Percentiles rank a stretch among this genome's conserved stretches.
phyloP scores from a whole-genome alignment of 2,888 invertebrate species.

The Urechis unicinctus region DNA sequence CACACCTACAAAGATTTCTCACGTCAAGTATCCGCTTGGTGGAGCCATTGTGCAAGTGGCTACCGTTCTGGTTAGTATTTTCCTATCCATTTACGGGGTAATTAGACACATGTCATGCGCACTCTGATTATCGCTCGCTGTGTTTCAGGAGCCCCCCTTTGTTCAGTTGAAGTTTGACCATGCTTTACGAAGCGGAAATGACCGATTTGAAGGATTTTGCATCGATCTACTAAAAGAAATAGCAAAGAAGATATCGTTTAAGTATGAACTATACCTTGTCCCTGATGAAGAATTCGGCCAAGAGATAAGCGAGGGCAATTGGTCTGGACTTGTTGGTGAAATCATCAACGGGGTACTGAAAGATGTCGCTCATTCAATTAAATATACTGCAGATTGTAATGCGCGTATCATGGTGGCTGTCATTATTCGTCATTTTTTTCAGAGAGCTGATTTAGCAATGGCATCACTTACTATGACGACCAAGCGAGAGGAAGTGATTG shows the following conservation, averaged over 20 bases:
- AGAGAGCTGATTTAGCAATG: constrained; percentile 47
- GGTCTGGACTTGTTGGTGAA: constrained; percentile 49
- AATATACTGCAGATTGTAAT: not conserved
- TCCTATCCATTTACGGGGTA: no score
- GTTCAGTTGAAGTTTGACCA: constrained; percentile 34
- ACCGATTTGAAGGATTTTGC: constrained; percentile 41
- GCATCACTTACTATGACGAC: constrained; percentile 44
- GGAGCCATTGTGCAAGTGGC: constrained; percentile 6
- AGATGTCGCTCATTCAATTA: no score
- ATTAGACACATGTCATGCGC: no score
- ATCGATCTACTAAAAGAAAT: constrained; percentile 42
- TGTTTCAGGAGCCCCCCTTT: constrained; percentile 37
- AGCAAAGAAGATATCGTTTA: constrained; percentile 32
- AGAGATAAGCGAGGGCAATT: constrained; percentile 29
- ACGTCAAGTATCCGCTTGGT: constrained; percentile 8
- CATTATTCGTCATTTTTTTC: no score
- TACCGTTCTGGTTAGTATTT: constrained; percentile 6
- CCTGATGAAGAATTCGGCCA: constrained; percentile 42
- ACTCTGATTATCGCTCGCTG: no score
- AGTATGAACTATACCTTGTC: constrained; percentile 41
- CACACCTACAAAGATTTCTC: not conserved
- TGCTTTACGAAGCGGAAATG: constrained; percentile 27
- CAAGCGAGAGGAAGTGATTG: constrained; percentile 40
- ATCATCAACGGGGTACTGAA: no score
- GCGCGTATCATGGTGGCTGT: no score